Conservation (phyloP, 2,888 invertebrate species). For the Nymphalis urticae region DNA sequence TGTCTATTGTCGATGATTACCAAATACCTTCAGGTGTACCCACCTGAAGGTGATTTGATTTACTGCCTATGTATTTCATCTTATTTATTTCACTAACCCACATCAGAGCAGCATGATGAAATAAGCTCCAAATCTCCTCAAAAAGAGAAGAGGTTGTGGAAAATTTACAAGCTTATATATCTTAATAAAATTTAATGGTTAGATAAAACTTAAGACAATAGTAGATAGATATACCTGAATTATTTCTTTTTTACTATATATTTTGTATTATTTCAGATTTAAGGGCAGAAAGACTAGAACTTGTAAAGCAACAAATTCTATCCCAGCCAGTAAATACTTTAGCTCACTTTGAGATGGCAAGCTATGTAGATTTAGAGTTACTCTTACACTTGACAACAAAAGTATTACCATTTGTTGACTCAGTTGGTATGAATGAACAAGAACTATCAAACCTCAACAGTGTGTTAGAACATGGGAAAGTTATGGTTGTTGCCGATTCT, state of each 20-base stretch:
- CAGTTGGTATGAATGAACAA: conserved; percentile 94
- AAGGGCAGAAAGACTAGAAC: conserved; percentile 82
- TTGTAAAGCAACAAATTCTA: conserved; percentile 85
- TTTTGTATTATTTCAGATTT: conserved; percentile 73
- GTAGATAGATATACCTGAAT: background rate
- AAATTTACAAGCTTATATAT: no score
- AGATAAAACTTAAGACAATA: no score
- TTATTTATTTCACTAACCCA: no score
- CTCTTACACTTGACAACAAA: conserved; percentile 84
- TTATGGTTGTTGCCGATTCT: conserved; percentile 88
- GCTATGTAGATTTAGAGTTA: conserved; percentile 87
- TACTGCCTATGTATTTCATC: no score
- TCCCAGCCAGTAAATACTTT: conserved; percentile 82
- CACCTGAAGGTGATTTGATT: no score
- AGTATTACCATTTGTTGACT: conserved; percentile 88
- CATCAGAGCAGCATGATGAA: no score
- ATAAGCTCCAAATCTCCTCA: no score
- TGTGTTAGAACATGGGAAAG: conserved; percentile 85
- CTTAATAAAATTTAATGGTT: no score
- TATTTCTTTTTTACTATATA: background rate
- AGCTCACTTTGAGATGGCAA: conserved; percentile 93
- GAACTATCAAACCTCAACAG: conserved; percentile 89
- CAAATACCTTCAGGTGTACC: no score
- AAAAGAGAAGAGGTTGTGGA: no score
- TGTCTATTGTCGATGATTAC: no score